Percentiles rank a stretch among this genome's conserved stretches.
Conservation (phyloP, 23 tunicate species). For the Corella eumyota region DNA sequence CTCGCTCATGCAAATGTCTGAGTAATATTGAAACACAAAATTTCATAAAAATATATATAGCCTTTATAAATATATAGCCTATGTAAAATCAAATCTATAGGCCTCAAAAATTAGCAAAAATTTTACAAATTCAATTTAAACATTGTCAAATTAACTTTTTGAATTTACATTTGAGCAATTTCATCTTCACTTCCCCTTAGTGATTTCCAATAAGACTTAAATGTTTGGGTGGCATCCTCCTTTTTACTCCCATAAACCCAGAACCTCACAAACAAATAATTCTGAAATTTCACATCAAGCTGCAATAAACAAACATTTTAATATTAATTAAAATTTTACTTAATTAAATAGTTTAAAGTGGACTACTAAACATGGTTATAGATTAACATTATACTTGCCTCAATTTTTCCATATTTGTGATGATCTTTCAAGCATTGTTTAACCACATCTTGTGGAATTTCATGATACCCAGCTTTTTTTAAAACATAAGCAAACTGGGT, state of each 20-base stretch:
- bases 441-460: conserved; percentile 34
- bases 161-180: not conserved
- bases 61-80: no score
- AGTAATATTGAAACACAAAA: no score
- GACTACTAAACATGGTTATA: not conserved
- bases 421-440: conserved; percentile 20
- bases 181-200: conserved; percentile 1
- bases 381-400: no score
- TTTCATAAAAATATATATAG: no score
- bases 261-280: conserved; percentile 28
- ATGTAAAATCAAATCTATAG: no score
- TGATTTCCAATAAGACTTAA: not conserved
- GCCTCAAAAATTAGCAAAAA: no score
- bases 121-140: no score
- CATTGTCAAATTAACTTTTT: not conserved
- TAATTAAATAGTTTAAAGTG: not conserved
- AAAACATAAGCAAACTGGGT: conserved; percentile 44
- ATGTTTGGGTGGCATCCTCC: not conserved
- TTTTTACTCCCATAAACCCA: conserved; percentile 56
- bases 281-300: conserved; percentile 18
- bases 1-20: conserved; percentile 44
- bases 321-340: not conserved
- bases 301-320: not conserved
- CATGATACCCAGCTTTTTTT: conserved; percentile 53
- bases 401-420: conserved; percentile 32